Conservation (phyloP, 1,140 invertebrate genomes). For the Caenorhabditis remanei region DNA sequence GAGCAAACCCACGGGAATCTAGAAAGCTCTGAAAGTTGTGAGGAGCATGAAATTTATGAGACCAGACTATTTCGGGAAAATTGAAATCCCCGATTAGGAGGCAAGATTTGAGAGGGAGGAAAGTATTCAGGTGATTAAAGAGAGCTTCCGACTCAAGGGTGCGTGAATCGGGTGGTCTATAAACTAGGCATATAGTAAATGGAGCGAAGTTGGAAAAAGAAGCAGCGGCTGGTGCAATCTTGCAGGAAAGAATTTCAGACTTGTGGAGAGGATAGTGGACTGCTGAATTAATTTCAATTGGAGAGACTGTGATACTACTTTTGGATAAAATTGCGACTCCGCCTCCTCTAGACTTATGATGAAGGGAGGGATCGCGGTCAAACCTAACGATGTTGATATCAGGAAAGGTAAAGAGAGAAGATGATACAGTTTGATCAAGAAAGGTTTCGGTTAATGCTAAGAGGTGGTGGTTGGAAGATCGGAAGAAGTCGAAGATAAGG, state of each 20-base stretch:
- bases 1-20: not conserved
- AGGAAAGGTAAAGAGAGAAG: no score
- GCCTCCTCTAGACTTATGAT: not conserved
- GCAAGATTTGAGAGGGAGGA: not conserved
- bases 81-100: not conserved
- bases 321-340: not conserved
- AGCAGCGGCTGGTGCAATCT: not conserved
- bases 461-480: no score
- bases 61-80: no score
- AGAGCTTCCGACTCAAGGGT: no score
- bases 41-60: no score
- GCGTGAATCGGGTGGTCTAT: not conserved
- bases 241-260: not conserved
- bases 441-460: no score
- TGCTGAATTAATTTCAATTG: not conserved
- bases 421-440: no score
- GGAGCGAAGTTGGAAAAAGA: not conserved
- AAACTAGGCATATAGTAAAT: not conserved
- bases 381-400: no score
- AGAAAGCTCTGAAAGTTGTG: not conserved
- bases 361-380: not conserved
- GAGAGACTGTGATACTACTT: not conserved
- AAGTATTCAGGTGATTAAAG: no score
- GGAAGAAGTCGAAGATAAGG: no score
- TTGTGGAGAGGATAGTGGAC: not conserved